These are phyloP conservation scores for Tolypeutes matacus DNA, from an alignment of 2,797 vertebrate genomes.

Conservation along the genomic window DNA sequence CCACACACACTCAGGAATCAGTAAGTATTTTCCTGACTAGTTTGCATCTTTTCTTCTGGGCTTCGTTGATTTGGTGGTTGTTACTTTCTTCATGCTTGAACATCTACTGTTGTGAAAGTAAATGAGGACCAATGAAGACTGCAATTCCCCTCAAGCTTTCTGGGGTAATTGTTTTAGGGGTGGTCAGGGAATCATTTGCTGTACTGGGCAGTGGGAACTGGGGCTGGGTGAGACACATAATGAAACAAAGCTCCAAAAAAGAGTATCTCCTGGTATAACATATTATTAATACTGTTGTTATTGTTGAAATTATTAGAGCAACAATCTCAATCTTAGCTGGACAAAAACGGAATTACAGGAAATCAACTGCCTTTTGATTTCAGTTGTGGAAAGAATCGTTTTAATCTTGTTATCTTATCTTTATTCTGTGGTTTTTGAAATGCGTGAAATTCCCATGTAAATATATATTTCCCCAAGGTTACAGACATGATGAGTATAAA, in stretches of 20 bases:
- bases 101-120: background rate
- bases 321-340: background rate
- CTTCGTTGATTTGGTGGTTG: background rate
- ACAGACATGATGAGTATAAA: background rate
- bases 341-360: background rate
- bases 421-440: slow-evolving; percentile 63
- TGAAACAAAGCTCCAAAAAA: background rate
- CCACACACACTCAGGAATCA: background rate
- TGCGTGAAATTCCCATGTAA: slow-evolving; percentile 21
- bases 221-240: background rate
- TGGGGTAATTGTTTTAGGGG: background rate
- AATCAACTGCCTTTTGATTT: slow-evolving; percentile 50
- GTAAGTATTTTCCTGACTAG: background rate
- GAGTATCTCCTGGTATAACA: background rate
- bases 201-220: too few species aligned
- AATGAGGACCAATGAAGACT: background rate
- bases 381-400: background rate
- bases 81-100: background rate
- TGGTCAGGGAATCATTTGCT: background rate
- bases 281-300: background rate
- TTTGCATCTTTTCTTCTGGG: background rate
- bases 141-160: background rate
- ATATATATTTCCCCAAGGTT: slow-evolving; percentile 10
- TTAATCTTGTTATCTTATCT: slow-evolving; percentile 26
- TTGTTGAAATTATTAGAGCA: slow-evolving; percentile 7